phyloP scores from a whole-genome alignment of 2,113 vertebrate species.

The Furnarius figulus region DNA sequence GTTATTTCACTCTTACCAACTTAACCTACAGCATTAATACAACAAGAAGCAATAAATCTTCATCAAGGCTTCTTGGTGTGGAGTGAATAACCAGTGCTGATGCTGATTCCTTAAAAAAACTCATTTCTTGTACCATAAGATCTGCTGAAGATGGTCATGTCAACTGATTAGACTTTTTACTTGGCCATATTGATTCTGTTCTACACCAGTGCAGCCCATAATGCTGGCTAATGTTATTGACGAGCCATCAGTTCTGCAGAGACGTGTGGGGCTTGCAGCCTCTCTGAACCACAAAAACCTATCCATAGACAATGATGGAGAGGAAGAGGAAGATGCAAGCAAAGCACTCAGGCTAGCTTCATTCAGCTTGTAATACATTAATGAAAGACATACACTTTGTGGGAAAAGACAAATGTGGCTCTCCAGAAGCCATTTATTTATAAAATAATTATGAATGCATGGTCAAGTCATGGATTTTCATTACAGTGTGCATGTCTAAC shows the following conservation, averaged over 20 bases:
- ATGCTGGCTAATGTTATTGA: slow-evolving; percentile 99
- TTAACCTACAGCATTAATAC: slow-evolving; percentile 37
- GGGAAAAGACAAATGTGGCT: slow-evolving; percentile 72
- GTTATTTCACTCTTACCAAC: slow-evolving; percentile 43
- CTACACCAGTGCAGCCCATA: slow-evolving; percentile 89
- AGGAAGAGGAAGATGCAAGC: slow-evolving; percentile 83
- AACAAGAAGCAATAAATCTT: slow-evolving; percentile 76
- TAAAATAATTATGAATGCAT: slow-evolving; percentile 85
- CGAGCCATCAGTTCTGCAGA: slow-evolving; percentile 92
- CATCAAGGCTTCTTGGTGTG: slow-evolving; percentile 69
- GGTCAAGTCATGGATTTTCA: slow-evolving; percentile 76
- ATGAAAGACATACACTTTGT: slow-evolving; percentile 67
- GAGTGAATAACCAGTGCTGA: slow-evolving; percentile 75
- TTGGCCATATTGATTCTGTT: slow-evolving; percentile 92
- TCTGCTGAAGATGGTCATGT: slow-evolving; percentile 85
- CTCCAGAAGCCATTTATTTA: slow-evolving; percentile 80
- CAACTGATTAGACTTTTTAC: slow-evolving; percentile 92
- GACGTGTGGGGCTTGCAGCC: slow-evolving; percentile 91
- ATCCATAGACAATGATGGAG: slow-evolving; percentile 92
- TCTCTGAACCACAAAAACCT: slow-evolving; percentile 85
- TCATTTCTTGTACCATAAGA: slow-evolving; percentile 89
- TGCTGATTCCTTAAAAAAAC: slow-evolving; percentile 87
- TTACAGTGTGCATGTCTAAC: slow-evolving; percentile 58
- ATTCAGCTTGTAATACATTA: slow-evolving; percentile 71
- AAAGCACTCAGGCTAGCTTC: slow-evolving; percentile 77